Evolutionary conservation across 2,888 invertebrate genomes (phyloP).

Genomic region (Agelastica alni): DNA sequence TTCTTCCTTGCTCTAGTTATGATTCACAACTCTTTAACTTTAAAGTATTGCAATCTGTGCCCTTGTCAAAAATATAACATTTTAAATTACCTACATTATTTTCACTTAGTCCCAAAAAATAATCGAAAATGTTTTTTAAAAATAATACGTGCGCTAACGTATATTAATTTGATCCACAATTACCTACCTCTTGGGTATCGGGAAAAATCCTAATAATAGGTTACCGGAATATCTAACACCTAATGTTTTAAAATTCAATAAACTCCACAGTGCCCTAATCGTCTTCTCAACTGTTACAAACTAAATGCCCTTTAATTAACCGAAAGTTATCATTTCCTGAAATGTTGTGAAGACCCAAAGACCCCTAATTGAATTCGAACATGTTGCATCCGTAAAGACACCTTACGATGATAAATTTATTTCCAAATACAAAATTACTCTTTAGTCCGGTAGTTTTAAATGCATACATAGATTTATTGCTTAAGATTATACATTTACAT

Average conservation of each 20-base stretch:
- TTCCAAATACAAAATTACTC: conserved; percentile 11
- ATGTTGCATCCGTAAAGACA: conserved; percentile 36
- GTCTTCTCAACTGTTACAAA: conserved; percentile 22
- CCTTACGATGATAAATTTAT: conserved; percentile 34
- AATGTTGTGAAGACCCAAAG: conserved; percentile 4
- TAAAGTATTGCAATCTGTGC: no score
- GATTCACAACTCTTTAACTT: no score
- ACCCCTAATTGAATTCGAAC: conserved; percentile 35
- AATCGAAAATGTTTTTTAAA: no score
- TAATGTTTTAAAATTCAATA: conserved; percentile 29
- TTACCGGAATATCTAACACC: neutral
- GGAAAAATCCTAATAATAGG: neutral
- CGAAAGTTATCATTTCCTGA: conserved; percentile 21
- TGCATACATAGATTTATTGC: no score
- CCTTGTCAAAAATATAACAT: no score
- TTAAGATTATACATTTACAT: no score
- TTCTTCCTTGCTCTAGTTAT: no score
- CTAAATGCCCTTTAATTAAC: conserved; percentile 21
- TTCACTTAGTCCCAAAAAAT: no score
- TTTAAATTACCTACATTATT: no score
- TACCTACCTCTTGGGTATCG: no score
- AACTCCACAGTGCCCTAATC: conserved; percentile 23
- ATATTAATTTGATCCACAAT: no score
- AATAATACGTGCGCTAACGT: no score
- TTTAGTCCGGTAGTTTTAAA: neutral